Evolutionary conservation across 2,113 vertebrate genomes (phyloP), one percentile per base, ranked within the genome.

Genomic region (Perognathus longimembris): DNA sequence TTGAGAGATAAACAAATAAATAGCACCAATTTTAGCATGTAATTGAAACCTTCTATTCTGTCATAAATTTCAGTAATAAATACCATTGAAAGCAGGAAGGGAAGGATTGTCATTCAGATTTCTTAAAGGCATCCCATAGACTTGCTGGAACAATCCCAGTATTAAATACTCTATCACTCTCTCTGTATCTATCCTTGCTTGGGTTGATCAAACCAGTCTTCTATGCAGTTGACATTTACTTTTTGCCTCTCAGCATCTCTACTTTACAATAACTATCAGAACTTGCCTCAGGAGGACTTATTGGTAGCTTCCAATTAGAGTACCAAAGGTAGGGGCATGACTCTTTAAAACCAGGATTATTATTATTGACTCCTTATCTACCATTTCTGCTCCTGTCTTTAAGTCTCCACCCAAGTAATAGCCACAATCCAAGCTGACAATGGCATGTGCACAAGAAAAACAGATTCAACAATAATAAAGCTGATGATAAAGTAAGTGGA

Each of bases 1-100:
- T 30, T 78, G 59, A 93, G 74, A 91, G 91, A 38, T 30, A 69
- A 85, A 81, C 42, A 40, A 89, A 83, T 40, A 36, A 91, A 90
- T 61, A 74, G 67, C 50, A 10, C 64, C 21, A 21, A 15, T 50
- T 91, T 91, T 67, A 77, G 20, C 30, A 12, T 67, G 22, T 81
- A 70, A 70, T n/a, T 36, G 59, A 78, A 21, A 88, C 20, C 36
- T 75, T 40, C 59, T 40, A 61, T n/a, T 77, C 74, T 75, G 32
- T 42, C 21, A 30, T 21, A 26, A 74, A 88, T 70, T 40, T 32
- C 30, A 34, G 32, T 54, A 71, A 79, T 40, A 45, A 87, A 66
- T 9, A 87, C 7, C 11, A 7, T 50, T 71, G 73, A 24, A 34
- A 59, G 20, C 11, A 80, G 42, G 32, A 57, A 38, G 32, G 32